Conservation (phyloP, 1,140 invertebrate species). For the Pygmarrhopalites habei region DNA sequence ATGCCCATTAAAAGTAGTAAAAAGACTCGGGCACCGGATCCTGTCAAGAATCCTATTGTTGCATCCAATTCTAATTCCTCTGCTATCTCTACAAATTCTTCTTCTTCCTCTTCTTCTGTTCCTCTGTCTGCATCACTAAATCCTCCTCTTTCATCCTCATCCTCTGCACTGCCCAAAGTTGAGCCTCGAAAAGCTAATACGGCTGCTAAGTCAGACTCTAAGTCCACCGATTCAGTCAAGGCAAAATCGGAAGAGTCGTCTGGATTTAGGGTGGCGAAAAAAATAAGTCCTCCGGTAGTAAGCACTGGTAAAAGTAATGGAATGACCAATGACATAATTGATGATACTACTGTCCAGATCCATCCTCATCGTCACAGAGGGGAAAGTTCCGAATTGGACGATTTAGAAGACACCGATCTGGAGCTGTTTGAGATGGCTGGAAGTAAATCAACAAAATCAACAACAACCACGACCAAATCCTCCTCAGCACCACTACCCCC, state of each 20-base stretch:
- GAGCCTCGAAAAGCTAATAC: background rate
- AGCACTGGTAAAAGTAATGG: no score
- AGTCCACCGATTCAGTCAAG: background rate
- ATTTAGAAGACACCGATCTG: constrained; percentile 39
- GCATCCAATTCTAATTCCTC: background rate
- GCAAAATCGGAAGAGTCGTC: no score
- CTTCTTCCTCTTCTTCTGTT: constrained; percentile 4
- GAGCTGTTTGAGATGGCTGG: constrained; percentile 35
- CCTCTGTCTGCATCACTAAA: no score
- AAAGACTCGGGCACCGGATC: constrained; percentile 2
- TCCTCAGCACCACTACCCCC: no score
- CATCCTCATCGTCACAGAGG: no score
- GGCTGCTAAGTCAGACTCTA: no score
- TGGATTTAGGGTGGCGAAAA: no score
- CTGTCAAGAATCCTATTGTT: background rate
- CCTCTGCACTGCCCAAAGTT: background rate
- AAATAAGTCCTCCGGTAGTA: no score
- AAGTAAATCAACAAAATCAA: background rate
- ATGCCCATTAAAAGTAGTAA: no score
- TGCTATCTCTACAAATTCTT: background rate
- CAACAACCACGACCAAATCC: background rate
- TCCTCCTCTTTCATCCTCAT: background rate
- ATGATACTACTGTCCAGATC: no score
- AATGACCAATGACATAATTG: no score
- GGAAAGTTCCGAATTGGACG: constrained; percentile 30